Base-by-base conservation (phyloP, 2,888 invertebrate species). In the Atethmia centrago region DNA sequence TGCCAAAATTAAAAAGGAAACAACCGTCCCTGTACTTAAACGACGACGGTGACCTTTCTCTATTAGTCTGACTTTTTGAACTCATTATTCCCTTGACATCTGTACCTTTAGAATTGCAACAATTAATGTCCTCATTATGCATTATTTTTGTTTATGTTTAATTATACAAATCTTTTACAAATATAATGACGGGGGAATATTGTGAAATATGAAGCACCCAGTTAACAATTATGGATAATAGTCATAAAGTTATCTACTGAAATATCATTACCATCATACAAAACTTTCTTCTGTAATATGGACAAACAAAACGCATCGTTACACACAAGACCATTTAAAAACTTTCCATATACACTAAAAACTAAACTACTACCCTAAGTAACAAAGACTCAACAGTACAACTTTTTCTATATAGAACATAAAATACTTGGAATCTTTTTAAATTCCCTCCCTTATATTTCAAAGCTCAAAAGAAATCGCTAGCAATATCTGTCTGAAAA, bases 381-480 rank as follows among this genome's bases (percentile, higher is more conserved):
- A 70, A 77, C 77, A 80, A 78, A 85, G 75, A 70, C 76, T 76
- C 72, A 76, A 76, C 77, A 77, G 74, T 63, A 76, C 78, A 79
- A 87, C 73, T 87, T 87, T 87, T 85, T 86, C 81, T 86, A 89
- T 87, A 86, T 86, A 87, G 86, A 91, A 92, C 93, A 91, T 90
- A 91, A 93, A 94, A 94, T 92, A 93, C 91, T 90, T 91, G 86
- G 88, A 90, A 92, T 94, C 93, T 93, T 92, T 93, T 92, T 91
- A 93, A 93, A 95, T 94, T 93, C 93, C 91, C 92, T 93, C 94
- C 95, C 95, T 93, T 95, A 96, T 96, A 96, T 96, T 95, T 95
- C 95, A 95, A 95, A 96, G 96, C 96, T 96, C 95, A 96, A 96
- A 95, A 96, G 96, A 95, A 96, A 96, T 96, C 96, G 96, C 95